These are phyloP conservation scores for Pipa parva DNA, from an alignment of 2,113 vertebrate genomes.

Conservation along the genomic window DNA sequence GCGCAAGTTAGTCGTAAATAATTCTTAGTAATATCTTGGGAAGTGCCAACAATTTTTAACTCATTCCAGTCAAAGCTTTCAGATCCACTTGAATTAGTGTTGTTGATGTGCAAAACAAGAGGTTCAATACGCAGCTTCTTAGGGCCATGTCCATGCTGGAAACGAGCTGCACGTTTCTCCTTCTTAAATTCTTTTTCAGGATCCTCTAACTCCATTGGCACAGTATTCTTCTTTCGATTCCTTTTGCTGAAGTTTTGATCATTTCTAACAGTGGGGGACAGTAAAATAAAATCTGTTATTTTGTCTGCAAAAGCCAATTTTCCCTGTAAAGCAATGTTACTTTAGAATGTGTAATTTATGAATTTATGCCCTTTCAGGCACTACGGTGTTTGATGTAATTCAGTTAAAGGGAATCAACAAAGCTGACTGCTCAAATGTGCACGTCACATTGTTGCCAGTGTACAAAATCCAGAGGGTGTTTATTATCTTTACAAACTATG, in stretches of 20 bases:
- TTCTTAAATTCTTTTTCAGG: constrained; percentile 83
- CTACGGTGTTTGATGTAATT: too few species aligned
- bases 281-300: too few species aligned
- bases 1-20: constrained; percentile 87
- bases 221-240: constrained; percentile 65
- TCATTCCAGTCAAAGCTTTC: constrained; percentile 85
- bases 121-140: constrained; percentile 79
- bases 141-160: constrained; percentile 67
- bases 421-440: too few species aligned
- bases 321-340: too few species aligned
- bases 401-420: too few species aligned
- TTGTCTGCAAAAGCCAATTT: too few species aligned
- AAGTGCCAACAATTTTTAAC: constrained; percentile 83
- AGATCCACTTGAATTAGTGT: constrained; percentile 62
- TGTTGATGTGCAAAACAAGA: constrained; percentile 76
- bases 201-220: constrained; percentile 77
- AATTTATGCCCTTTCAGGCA: too few species aligned
- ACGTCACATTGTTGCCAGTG: too few species aligned
- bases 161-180: constrained; percentile 79
- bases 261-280: constrained; percentile 40
- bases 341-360: too few species aligned
- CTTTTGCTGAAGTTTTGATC: constrained; percentile 61
- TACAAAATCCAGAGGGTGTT: too few species aligned
- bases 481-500: too few species aligned
- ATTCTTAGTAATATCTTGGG: constrained; percentile 81